These are phyloP conservation scores for Callyntrura sp. DNA, from an alignment of 2,888 invertebrate genomes.

Conservation along the genomic window DNA sequence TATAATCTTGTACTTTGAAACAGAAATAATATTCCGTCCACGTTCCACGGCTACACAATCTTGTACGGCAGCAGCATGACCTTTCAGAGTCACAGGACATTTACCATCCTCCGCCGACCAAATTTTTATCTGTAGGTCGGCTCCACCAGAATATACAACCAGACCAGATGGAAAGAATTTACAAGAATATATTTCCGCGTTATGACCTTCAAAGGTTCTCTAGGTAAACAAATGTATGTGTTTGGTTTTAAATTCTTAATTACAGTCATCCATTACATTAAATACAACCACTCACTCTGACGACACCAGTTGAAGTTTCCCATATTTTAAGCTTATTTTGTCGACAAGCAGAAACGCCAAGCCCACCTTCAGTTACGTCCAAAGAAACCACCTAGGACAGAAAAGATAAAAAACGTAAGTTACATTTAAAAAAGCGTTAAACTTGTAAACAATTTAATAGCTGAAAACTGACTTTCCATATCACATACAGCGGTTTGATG, in stretches of 20 bases:
- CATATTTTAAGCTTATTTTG: constrained; percentile 88
- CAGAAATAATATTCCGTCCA: constrained; percentile 90
- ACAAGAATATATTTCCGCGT: constrained; percentile 89
- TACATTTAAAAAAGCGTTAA: no score
- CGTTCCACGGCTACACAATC: constrained; percentile 89
- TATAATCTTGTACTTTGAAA: constrained; percentile 90
- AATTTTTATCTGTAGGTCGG: constrained; percentile 89
- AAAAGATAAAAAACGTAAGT: not conserved
- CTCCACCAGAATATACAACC: constrained; percentile 86
- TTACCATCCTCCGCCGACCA: constrained; percentile 90
- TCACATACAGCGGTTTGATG: constrained; percentile 86
- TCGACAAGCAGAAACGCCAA: constrained; percentile 89
- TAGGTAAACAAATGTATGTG: constrained; percentile 82
- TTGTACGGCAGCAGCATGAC: constrained; percentile 89
- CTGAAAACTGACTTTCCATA: no score
- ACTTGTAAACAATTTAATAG: no score
- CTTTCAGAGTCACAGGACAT: constrained; percentile 89
- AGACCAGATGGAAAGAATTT: constrained; percentile 90
- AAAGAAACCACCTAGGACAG: constrained; percentile 87
- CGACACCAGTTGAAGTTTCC: constrained; percentile 88
- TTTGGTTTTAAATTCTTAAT: not conserved
- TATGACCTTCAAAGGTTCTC: constrained; percentile 88
- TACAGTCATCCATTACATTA: not conserved
- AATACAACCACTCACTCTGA: constrained; percentile 85
- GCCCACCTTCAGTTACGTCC: constrained; percentile 88